Evolutionary conservation across 2,888 invertebrate species (phyloP).

Genomic region (Melipona bicolor): DNA sequence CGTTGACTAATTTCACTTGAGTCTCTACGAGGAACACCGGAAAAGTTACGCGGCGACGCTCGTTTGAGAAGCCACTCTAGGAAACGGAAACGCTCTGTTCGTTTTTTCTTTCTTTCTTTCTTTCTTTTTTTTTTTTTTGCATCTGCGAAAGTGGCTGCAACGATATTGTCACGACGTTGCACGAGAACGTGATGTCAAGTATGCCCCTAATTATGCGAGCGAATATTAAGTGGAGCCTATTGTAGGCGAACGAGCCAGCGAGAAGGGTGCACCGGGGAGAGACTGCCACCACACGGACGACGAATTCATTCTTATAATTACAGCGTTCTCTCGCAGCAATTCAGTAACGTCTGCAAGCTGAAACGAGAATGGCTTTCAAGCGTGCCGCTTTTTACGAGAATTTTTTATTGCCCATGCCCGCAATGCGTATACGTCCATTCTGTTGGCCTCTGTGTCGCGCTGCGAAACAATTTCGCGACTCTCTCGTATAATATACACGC

Average conservation of each 20-base stretch:
- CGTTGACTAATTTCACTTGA: not conserved
- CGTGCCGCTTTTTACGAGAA: constrained; percentile 1
- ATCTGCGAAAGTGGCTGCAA: constrained; percentile 3
- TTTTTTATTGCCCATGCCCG: not conserved
- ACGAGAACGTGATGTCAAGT: constrained; percentile 20
- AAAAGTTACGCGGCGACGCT: not conserved
- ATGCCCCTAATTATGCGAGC: constrained; percentile 25
- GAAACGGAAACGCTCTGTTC: not conserved
- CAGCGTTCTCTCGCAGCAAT: constrained; percentile 12
- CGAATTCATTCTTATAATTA: constrained; percentile 19
- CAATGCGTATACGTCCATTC: not conserved
- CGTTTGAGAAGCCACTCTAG: constrained; percentile 2
- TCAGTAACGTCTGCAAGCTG: constrained; percentile 14
- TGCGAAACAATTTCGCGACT: not conserved
- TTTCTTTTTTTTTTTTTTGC: not conserved
- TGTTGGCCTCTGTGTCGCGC: not conserved
- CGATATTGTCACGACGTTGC: constrained; percentile 3
- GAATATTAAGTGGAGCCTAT: constrained; percentile 42
- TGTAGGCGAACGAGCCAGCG: constrained; percentile 17
- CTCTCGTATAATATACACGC: not conserved
- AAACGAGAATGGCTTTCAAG: constrained; percentile 20
- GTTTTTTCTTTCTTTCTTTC: not conserved
- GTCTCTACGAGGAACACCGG: not conserved
- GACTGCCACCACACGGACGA: constrained; percentile 3
- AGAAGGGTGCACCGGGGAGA: not conserved